These are phyloP conservation scores for Saxidomus purpurata DNA, from an alignment of 1,140 invertebrate genomes.

Conservation along the genomic window DNA sequence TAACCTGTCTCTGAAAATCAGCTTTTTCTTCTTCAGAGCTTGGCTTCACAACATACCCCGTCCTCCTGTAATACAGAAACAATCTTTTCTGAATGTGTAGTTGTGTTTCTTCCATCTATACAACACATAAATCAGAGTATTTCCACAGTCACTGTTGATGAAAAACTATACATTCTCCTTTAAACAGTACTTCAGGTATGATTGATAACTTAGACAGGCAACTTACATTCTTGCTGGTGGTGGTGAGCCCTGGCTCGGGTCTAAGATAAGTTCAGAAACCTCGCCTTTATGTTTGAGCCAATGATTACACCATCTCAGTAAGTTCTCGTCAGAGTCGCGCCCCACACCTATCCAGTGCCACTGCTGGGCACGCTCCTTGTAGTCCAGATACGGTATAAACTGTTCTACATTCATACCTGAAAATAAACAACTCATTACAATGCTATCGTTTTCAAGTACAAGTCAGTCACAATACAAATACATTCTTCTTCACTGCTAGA, in stretches of 20 bases:
- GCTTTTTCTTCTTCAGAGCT: conserved; percentile 92
- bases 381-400: conserved; percentile 97
- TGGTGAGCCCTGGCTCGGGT: conserved; percentile 83
- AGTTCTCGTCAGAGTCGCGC: conserved; percentile 94
- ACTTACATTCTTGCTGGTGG: conserved; percentile 86
- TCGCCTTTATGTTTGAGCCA: conserved; percentile 91
- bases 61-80: conserved; percentile 77
- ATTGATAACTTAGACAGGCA: too few relatives aligned
- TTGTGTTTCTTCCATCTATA: background rate
- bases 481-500: too few relatives aligned
- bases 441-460: too few relatives aligned
- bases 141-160: background rate
- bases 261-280: conserved; percentile 75
- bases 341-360: conserved; percentile 99
- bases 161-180: background rate
- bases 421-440: background rate
- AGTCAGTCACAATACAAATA: too few relatives aligned
- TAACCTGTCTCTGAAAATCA: conserved; percentile 92
- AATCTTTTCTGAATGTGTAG: background rate
- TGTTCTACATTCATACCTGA: conserved; percentile 92
- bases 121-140: background rate
- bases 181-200: too few relatives aligned
- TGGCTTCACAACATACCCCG: conserved; percentile 89
- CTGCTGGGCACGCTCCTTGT: conserved; percentile 90
- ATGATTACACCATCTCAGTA: conserved; percentile 91